A percentile compares a stretch with the other conserved stretches of the same genome.
Evolutionary conservation across 2,888 invertebrate species (phyloP).

Genomic region (Sarcophaga variegata): DNA sequence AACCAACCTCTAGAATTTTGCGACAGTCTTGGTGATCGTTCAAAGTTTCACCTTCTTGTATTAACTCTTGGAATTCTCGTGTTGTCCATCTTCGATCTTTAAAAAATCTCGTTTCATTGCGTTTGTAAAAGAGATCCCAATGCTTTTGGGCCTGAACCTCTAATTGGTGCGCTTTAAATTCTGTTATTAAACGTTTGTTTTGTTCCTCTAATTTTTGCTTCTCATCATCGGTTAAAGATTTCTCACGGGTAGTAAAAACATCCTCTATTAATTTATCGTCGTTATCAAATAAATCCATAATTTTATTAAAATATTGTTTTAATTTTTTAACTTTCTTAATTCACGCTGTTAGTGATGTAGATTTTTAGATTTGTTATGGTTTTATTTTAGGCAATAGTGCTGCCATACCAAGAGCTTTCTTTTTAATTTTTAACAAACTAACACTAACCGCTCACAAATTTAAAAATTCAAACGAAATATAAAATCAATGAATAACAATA

Average conservation of each 20-base stretch:
- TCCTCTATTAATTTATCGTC: constrained; percentile 48
- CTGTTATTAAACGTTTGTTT: constrained; percentile 86
- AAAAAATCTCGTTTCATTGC: constrained; percentile 96
- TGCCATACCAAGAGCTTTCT: background rate
- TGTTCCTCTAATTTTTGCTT: constrained; percentile 86
- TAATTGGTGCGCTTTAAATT: constrained; percentile 88
- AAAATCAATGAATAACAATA: too few species aligned
- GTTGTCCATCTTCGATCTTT: constrained; percentile 98
- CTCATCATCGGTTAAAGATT: constrained; percentile 83
- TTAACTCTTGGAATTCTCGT: constrained; percentile 91
- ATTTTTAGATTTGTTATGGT: background rate
- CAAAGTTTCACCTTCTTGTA: constrained; percentile 72
- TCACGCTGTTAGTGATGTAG: constrained; percentile 44
- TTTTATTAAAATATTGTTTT: background rate
- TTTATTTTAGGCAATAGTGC: background rate
- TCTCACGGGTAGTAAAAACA: constrained; percentile 66
- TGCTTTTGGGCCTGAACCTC: constrained; percentile 92
- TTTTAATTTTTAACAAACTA: too few species aligned
- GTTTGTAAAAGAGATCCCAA: constrained; percentile 98
- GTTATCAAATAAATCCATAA: constrained; percentile 43
- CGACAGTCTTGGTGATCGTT: constrained; percentile 40
- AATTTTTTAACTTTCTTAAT: background rate
- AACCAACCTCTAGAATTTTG: constrained; percentile 88
- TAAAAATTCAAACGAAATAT: too few species aligned
- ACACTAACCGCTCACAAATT: too few species aligned